Base-by-base conservation (phyloP, 2,113 vertebrate species). In the Illadopsis cleaveri region DNA sequence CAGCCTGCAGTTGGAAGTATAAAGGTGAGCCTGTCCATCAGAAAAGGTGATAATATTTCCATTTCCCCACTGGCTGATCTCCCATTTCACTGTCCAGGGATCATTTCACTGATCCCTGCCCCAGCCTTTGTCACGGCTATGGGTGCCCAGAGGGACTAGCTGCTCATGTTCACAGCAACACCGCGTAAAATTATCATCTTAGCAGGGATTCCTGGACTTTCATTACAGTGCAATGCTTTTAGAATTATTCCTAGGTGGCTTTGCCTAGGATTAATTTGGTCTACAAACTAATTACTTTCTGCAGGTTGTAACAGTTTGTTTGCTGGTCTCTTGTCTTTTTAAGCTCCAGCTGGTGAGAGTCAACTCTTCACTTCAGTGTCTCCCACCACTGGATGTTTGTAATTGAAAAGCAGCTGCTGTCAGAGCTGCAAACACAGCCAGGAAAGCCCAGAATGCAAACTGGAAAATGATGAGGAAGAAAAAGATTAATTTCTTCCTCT, bases 401-500 rank as follows among this genome's bases (percentile, higher is more conserved):
- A 56, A 45, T 8, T 31, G 54, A 83, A 86, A 79, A 64, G n/a
- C 2, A 1, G 77, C 60, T 86, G 73, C 88, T 73, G 64, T 25
- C 91, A 94, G 83, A 83, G 72, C 71, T 79, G 61, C n/a, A 90
- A 90, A 78, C 82, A 72, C 66, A 79, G 71, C 54, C 69, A 70
- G 51, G 33, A 54, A 44, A 86, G 45, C 70, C 70, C 40, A 38
- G 86, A 92, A 81, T 38, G 64, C 51, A 86, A 92, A 92, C 79
- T 86, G 90, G 40, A 84, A 86, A 82, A 42, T 1, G 53, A 84
- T 23, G 65, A 69, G 40, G 73, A 69, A 81, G 88, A 56, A 83
- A 62, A 89, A 61, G 62, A 87, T 86, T 57, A 69, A 94, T 90
- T 84, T 78, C 88, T 89, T 87, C 95, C 94, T 76, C 82, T 58